Base-by-base conservation (phyloP, 2,113 vertebrate genomes). In the Psilopsiagon aymara region DNA sequence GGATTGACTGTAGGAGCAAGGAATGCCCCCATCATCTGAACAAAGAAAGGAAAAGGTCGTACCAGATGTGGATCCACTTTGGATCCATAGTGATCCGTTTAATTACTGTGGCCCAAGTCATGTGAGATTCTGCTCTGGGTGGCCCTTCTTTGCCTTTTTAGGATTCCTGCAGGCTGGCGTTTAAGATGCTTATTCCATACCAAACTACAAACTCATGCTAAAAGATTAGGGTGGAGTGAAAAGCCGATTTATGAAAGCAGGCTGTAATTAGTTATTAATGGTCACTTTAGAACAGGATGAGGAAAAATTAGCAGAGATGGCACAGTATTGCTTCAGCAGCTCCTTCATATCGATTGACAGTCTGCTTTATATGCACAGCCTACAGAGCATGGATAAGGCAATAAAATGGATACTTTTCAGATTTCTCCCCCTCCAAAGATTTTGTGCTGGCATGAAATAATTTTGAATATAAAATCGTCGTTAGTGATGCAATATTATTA, bases 401-500 rank as follows among this genome's bases (percentile, higher is more conserved):
- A 96, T 95, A 86, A 93, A 86, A 81, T 95, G 95, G 70, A 90
- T 97, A 95, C 70, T 90, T 78, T 68, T 57, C 70, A 84, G n/a
- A 82, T 75, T 77, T 82, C 35, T 86, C 62, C 13, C 39, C 37
- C 44, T 68, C 11, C 59, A 20, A 82, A 76, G 71, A 84, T 94
- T 84, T 94, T 96, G 86, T 88, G 44, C 95, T 91, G 94, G 74
- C 92, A 96, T 97, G 79, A 88, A 81, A 77, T 51, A 95, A 96
- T 91, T 90, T 94, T 96, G 46, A 97, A 95, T 57, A 94, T 80
- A 92, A 95, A 97, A 92, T 94, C 86, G 91, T 97, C 21, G 5
- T 83, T 97, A 96, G 90, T 96, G 92, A 95, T 92, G 80, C 57
- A 92, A 94, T 67, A 89, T 91, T 94, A 83, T 95, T 96, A 94